Percentiles rank a stretch among this genome's conserved stretches.
Evolutionary conservation across 2,113 vertebrate genomes (phyloP).

Genomic region (Ochotona princeps): DNA sequence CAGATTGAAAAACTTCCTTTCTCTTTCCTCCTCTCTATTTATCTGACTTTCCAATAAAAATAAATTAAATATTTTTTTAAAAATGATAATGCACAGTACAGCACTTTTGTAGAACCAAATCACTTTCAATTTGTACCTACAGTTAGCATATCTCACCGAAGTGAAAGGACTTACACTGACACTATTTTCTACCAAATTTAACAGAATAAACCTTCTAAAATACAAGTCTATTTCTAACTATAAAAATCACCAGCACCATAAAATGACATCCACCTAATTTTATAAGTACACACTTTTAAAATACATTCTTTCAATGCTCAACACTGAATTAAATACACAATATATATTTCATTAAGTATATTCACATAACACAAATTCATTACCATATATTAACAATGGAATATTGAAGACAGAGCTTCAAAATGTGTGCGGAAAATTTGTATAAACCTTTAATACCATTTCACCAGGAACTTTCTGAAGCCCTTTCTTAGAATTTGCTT

Average conservation of each 20-base stretch:
- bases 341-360: conserved; percentile 33
- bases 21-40: too few species aligned
- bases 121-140: neutral
- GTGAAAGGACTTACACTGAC: conserved; percentile 1
- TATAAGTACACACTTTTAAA: conserved; percentile 38
- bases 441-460: too few species aligned
- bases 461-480: too few species aligned
- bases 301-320: neutral
- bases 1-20: too few species aligned
- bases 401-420: too few species aligned
- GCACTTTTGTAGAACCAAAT: conserved; percentile 40
- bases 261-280: neutral
- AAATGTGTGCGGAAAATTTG: too few species aligned
- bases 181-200: neutral
- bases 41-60: too few species aligned
- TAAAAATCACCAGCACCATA: neutral
- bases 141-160: neutral
- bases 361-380: neutral
- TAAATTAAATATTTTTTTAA: too few species aligned
- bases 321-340: conserved; percentile 7
- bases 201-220: conserved; percentile 24
- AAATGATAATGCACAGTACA: neutral
- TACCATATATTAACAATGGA: neutral
- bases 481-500: neutral
- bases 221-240: conserved; percentile 14